Conservation (phyloP, 2,888 invertebrate genomes). For the Autographa pulchrina region DNA sequence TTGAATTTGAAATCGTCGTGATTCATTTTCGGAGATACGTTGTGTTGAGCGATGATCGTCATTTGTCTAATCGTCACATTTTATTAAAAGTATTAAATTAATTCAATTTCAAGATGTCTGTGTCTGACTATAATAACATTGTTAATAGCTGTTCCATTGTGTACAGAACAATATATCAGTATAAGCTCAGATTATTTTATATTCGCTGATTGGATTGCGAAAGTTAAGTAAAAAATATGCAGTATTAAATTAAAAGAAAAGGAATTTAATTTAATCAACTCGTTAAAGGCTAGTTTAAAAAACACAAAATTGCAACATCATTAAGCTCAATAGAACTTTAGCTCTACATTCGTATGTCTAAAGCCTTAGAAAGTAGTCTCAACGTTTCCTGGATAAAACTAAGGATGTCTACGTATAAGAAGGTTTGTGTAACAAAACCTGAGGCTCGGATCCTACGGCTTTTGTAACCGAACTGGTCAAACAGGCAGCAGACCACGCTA, state of each 20-base stretch:
- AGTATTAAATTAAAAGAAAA: background rate
- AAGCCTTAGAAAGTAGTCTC: conserved; percentile 9
- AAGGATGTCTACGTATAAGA: conserved; percentile 30
- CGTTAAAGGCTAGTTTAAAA: background rate
- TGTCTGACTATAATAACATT: background rate
- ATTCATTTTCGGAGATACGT: conserved; percentile 70
- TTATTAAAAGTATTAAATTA: conserved; percentile 1
- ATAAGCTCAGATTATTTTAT: background rate
- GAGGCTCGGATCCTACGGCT: conserved; percentile 72
- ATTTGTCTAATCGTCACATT: conserved; percentile 38
- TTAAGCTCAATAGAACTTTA: background rate
- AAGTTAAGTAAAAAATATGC: background rate
- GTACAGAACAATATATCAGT: background rate
- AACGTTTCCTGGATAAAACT: conserved; percentile 31
- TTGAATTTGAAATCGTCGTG: conserved; percentile 80
- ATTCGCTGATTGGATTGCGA: background rate
- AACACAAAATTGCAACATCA: background rate
- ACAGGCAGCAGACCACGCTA: conserved; percentile 74
- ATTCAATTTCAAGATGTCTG: background rate
- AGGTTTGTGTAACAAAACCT: conserved; percentile 64
- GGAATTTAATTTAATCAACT: background rate
- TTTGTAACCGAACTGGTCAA: conserved; percentile 80
- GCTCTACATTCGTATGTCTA: background rate
- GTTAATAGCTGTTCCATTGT: conserved; percentile 2
- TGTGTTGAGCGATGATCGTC: conserved; percentile 34